Percentiles rank a stretch among this genome's conserved stretches.
These are phyloP conservation scores for Microplitis mediator DNA, from an alignment of 1,140 invertebrate species.

Conservation along the genomic window DNA sequence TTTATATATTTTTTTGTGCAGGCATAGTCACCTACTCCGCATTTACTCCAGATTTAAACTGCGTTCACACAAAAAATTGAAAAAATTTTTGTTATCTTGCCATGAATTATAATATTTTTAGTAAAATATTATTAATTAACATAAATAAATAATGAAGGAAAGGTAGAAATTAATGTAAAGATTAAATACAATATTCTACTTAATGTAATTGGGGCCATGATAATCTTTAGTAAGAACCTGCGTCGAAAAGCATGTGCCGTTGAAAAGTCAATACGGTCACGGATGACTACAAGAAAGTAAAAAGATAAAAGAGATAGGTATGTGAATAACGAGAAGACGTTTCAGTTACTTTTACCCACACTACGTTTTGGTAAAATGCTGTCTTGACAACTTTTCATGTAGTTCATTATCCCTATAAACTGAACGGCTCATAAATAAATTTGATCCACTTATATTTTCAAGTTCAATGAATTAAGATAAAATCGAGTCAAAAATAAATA, in stretches of 20 bases:
- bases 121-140: too few species aligned
- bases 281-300: slow-evolving; percentile 21
- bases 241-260: slow-evolving; percentile 27
- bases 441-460: slow-evolving; percentile 8
- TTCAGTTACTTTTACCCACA: slow-evolving; percentile 4
- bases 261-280: slow-evolving; percentile 6
- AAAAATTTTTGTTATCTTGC: too few species aligned
- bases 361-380: background rate
- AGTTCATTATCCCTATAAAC: background rate
- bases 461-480: too few species aligned
- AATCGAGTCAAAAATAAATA: too few species aligned
- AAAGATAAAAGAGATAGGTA: slow-evolving; percentile 4
- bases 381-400: background rate
- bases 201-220: slow-evolving; percentile 18
- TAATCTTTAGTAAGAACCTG: slow-evolving; percentile 17
- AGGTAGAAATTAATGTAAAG: background rate
- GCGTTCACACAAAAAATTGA: too few species aligned
- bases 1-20: too few species aligned
- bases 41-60: too few species aligned
- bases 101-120: too few species aligned
- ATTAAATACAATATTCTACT: slow-evolving; percentile 29
- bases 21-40: too few species aligned
- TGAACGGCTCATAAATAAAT: background rate
- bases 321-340: background rate
- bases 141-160: too few species aligned